Conservation (phyloP, 1,140 invertebrate genomes). For the Rhizoglyphus robini region DNA sequence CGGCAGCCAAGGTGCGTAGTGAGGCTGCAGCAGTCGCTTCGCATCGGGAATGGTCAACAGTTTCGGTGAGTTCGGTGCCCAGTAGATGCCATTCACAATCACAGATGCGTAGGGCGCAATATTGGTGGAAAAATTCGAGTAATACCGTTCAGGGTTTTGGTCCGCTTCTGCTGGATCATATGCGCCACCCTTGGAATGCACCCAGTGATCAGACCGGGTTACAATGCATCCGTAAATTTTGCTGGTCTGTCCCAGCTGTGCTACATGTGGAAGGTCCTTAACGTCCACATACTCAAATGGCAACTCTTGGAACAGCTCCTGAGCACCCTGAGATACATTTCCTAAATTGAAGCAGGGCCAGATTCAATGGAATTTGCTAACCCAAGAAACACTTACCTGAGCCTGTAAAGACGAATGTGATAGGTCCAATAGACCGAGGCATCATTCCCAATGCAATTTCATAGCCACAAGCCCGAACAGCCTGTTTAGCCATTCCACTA, state of each 20-base stretch:
- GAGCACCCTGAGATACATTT: constrained; percentile 49
- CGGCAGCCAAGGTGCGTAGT: constrained; percentile 80
- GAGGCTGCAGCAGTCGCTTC: constrained; percentile 74
- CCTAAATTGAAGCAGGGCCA: not conserved
- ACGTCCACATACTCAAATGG: constrained; percentile 95
- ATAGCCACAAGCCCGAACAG: constrained; percentile 91
- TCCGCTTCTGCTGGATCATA: constrained; percentile 86
- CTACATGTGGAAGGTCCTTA: constrained; percentile 83
- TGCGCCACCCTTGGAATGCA: constrained; percentile 67
- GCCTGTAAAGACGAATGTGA: constrained; percentile 96
- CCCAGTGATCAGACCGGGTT: constrained; percentile 75
- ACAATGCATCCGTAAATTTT: constrained; percentile 91
- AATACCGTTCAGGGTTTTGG: constrained; percentile 78
- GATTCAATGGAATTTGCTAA: constrained; percentile 13
- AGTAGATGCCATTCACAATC: constrained; percentile 96
- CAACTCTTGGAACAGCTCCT: constrained; percentile 92
- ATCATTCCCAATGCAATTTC: constrained; percentile 93
- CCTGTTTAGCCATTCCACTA: constrained; percentile 91
- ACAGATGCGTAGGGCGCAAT: constrained; percentile 95
- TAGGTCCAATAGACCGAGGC: constrained; percentile 92
- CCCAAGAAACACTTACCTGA: constrained; percentile 55
- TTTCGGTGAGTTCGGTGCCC: constrained; percentile 90
- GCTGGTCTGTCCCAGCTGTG: constrained; percentile 82
- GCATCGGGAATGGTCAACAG: constrained; percentile 94
- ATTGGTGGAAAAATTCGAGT: constrained; percentile 90